Evolutionary conservation across 1,140 invertebrate species (phyloP).

Genomic region (Bombus waltoni): DNA sequence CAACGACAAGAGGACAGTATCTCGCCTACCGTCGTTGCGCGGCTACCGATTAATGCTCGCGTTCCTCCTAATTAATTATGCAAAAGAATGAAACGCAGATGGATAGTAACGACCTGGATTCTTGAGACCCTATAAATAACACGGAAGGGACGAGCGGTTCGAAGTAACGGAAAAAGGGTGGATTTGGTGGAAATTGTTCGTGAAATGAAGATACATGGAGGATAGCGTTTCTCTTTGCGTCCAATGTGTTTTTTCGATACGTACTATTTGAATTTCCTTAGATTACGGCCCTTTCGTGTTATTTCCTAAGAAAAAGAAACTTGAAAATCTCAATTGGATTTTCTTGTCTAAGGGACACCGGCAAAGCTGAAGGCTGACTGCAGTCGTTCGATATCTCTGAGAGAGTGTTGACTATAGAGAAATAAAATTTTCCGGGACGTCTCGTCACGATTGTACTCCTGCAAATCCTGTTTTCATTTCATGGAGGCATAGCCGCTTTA

Average conservation of each 20-base stretch:
- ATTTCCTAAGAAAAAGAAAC: not conserved
- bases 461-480: conserved; percentile 13
- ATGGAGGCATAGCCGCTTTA: too few species aligned
- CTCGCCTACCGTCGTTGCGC: not conserved
- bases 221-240: not conserved
- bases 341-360: too few species aligned
- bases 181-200: not conserved
- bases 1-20: not conserved
- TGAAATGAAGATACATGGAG: not conserved
- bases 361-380: not conserved
- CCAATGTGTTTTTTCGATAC: not conserved
- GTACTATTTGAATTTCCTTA: not conserved
- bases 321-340: conserved; percentile 3
- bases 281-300: not conserved
- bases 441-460: not conserved
- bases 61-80: conserved; percentile 39
- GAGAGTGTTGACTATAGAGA: not conserved
- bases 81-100: not conserved
- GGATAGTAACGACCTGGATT: not conserved
- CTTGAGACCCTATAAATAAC: not conserved
- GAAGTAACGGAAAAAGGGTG: not conserved
- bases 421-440: conserved; percentile 28
- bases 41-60: conserved; percentile 22
- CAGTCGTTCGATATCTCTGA: not conserved
- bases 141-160: not conserved